Conservation (phyloP, 2,797 vertebrate genomes). For the Percopsis omiscomaycus region DNA sequence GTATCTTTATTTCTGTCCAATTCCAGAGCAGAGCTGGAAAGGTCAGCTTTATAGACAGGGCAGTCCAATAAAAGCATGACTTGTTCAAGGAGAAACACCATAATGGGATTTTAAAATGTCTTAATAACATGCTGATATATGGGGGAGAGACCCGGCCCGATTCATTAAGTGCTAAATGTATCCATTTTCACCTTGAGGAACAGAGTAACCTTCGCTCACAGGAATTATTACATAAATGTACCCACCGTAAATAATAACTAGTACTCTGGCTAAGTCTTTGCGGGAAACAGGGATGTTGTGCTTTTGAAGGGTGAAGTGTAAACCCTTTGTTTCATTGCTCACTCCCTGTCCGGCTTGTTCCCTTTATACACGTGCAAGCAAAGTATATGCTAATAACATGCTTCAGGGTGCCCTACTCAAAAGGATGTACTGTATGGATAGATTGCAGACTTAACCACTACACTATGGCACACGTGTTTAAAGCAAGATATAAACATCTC, state of each 20-base stretch:
- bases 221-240: constrained; percentile 85
- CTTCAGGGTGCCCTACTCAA: constrained; percentile 55
- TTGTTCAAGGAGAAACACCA: constrained; percentile 87
- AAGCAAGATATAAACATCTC: constrained; percentile 40
- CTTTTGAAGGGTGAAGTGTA: constrained; percentile 68
- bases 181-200: constrained; percentile 86
- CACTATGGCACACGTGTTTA: constrained; percentile 45
- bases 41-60: constrained; percentile 85
- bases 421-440: constrained; percentile 42
- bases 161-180: constrained; percentile 86
- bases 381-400: constrained; percentile 63
- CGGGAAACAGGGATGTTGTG: constrained; percentile 63
- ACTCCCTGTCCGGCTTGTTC: constrained; percentile 5
- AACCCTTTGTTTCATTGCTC: constrained; percentile 46
- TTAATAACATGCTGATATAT: constrained; percentile 89
- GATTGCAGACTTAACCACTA: constrained; percentile 59
- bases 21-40: constrained; percentile 69
- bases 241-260: constrained; percentile 84
- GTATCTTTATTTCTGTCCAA: constrained; percentile 66
- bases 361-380: constrained; percentile 40
- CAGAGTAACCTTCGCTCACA: constrained; percentile 79
- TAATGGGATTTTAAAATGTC: constrained; percentile 88
- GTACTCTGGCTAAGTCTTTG: constrained; percentile 67
- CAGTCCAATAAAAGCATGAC: constrained; percentile 83
- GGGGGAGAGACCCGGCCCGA: constrained; percentile 74